phyloP scores from a whole-genome alignment of 2,888 invertebrate genomes.

The Phragmatobia fuliginosa region DNA sequence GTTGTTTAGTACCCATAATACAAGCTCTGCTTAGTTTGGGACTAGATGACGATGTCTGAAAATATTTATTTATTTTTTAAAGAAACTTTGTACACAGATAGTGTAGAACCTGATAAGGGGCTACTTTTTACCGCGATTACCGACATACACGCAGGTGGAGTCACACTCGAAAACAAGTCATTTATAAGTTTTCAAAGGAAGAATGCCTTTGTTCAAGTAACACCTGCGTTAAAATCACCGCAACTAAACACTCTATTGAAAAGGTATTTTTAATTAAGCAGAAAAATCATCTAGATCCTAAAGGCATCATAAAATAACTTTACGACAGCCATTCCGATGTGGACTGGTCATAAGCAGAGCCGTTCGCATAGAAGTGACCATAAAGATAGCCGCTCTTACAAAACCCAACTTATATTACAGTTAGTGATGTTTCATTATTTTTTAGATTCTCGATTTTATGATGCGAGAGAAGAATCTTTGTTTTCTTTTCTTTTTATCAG shows the following conservation, averaged over 20 bases:
- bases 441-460: slow-evolving; percentile 7
- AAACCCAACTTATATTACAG: slow-evolving; percentile 2
- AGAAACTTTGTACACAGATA: too few species aligned
- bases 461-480: not conserved
- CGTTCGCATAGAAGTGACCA: slow-evolving; percentile 7
- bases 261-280: slow-evolving; percentile 15
- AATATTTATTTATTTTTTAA: too few species aligned
- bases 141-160: too few species aligned
- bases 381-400: slow-evolving; percentile 4
- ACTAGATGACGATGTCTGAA: too few species aligned
- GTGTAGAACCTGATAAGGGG: too few species aligned
- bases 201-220: not conserved
- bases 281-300: slow-evolving; percentile 7
- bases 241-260: slow-evolving; percentile 1
- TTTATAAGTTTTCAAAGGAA: not conserved
- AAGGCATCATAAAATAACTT: slow-evolving; percentile 14
- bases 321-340: slow-evolving; percentile 13
- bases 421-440: slow-evolving; percentile 14
- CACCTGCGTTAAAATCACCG: not conserved
- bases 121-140: too few species aligned
- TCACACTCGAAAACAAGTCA: too few species aligned
- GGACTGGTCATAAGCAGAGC: slow-evolving; percentile 12
- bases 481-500: not conserved
- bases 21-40: too few species aligned
- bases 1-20: too few species aligned